Evolutionary conservation across 2,113 vertebrate genomes (phyloP).

Genomic region (Vulpes lagopus): DNA sequence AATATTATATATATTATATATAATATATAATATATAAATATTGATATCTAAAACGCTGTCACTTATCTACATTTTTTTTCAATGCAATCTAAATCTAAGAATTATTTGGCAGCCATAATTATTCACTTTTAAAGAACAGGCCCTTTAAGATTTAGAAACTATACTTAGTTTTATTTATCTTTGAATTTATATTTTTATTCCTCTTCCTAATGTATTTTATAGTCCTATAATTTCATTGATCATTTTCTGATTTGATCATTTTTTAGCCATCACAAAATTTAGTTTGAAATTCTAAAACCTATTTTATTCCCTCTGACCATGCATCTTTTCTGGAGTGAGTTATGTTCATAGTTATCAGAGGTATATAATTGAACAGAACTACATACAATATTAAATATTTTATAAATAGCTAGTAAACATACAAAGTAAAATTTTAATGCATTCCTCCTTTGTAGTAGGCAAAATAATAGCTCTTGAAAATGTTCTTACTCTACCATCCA

Average conservation of each 20-base stretch:
- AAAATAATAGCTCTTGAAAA: background rate
- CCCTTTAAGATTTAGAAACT: background rate
- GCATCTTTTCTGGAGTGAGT: background rate
- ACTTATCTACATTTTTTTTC: background rate
- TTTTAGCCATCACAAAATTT: background rate
- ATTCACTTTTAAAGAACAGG: background rate
- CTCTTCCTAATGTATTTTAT: background rate
- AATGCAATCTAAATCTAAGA: background rate
- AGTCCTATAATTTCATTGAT: background rate
- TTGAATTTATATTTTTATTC: background rate
- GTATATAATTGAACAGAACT: background rate
- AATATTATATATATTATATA: too few species aligned
- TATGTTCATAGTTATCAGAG: background rate
- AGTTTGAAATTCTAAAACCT: background rate
- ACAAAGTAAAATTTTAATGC: background rate
- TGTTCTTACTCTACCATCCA: background rate
- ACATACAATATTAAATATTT: background rate
- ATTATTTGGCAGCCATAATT: background rate
- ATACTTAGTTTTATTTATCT: background rate
- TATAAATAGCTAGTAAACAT: background rate
- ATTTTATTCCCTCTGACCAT: background rate
- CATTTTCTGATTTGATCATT: background rate
- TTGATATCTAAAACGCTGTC: background rate
- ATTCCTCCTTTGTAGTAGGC: background rate
- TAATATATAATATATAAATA: background rate